A percentile compares a stretch with the other conserved stretches of the same genome.
These are phyloP conservation scores for Pemphigus obesinymphae DNA, from an alignment of 1,140 invertebrate genomes.

Conservation along the genomic window DNA sequence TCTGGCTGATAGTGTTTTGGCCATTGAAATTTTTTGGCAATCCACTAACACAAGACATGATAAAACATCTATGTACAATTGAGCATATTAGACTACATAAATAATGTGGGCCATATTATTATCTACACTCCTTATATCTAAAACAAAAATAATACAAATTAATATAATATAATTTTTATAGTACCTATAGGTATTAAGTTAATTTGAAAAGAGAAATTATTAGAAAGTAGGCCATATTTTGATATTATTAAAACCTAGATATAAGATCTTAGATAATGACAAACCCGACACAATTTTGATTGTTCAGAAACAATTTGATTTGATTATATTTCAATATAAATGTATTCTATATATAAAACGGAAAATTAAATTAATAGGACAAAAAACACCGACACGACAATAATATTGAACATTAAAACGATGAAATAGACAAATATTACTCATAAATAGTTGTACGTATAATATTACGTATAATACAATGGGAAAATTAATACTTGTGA, in stretches of 20 bases:
- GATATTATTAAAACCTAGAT: neutral
- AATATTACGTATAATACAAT: too few species aligned
- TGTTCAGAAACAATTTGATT: neutral
- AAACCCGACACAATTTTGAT: neutral
- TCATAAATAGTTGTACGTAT: too few species aligned
- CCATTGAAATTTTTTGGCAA: slow-evolving; percentile 26
- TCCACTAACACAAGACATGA: slow-evolving; percentile 40
- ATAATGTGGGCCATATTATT: neutral
- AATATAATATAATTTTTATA: neutral
- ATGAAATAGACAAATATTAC: too few species aligned
- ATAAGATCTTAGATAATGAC: neutral
- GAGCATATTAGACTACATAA: slow-evolving; percentile 17
- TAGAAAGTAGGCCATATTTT: neutral
- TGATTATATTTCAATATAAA: neutral
- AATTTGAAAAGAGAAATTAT: neutral
- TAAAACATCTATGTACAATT: slow-evolving; percentile 34
- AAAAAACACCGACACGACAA: too few species aligned
- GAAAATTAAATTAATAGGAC: too few species aligned
- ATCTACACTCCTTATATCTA: neutral
- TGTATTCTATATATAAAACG: too few species aligned
- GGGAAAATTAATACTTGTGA: too few species aligned
- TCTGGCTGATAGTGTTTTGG: slow-evolving; percentile 28
- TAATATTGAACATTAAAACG: too few species aligned
- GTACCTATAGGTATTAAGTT: neutral
- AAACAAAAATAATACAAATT: neutral